Conservation (phyloP, 2,113 vertebrate genomes). For the Paradoxurus hermaphroditus region DNA sequence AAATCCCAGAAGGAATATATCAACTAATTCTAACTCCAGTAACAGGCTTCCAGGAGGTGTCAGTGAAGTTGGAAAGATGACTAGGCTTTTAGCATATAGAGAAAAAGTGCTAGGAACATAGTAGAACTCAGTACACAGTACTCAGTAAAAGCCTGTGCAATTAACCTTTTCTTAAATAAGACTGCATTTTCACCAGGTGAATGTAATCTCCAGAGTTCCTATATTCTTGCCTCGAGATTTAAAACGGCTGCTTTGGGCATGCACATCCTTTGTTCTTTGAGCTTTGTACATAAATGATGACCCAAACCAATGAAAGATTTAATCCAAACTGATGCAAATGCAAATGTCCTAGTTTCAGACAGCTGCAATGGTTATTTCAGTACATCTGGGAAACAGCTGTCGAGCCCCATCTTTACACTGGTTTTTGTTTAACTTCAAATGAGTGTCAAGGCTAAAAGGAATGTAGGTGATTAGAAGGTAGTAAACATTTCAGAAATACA, state of each 20-base stretch:
- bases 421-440: conserved; percentile 57
- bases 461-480: conserved; percentile 30
- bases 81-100: neutral
- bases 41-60: neutral
- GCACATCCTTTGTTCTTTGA: conserved; percentile 31
- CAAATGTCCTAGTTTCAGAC: conserved; percentile 25
- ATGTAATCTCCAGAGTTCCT: neutral
- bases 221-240: neutral
- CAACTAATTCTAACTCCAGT: neutral
- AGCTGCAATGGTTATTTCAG: conserved; percentile 49
- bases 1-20: neutral
- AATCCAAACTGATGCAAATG: conserved; percentile 34
- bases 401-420: neutral
- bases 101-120: neutral
- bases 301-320: conserved; percentile 52
- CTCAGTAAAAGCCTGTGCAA: neutral
- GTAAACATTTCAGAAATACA: neutral
- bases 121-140: too few species aligned
- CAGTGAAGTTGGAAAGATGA: neutral
- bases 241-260: neutral
- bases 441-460: conserved; percentile 41
- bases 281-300: conserved; percentile 60
- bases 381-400: conserved; percentile 61
- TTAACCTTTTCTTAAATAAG: neutral
- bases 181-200: neutral